Conservation (phyloP, 2,888 invertebrate genomes). For the Bombyx huttoni region DNA sequence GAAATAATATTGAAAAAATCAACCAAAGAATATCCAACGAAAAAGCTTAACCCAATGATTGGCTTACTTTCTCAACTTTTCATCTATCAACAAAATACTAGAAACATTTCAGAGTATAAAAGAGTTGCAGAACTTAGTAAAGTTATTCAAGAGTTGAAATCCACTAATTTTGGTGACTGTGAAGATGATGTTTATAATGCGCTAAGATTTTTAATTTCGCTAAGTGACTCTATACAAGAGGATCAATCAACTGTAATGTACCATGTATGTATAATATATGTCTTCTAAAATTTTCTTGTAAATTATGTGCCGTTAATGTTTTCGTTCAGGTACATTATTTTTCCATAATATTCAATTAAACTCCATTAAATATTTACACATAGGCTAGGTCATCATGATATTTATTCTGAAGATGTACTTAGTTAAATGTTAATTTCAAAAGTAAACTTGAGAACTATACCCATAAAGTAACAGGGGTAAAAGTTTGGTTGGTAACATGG, state of each 20-base stretch:
- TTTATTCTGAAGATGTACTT: too few relatives aligned
- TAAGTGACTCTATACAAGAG: slow-evolving; percentile 37
- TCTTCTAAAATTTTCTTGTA: too few relatives aligned
- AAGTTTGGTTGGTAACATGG: too few relatives aligned
- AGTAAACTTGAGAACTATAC: too few relatives aligned
- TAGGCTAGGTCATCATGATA: too few relatives aligned
- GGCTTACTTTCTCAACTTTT: slow-evolving; percentile 50
- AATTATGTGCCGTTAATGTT: too few relatives aligned
- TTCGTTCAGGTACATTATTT: too few relatives aligned
- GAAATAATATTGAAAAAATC: slow-evolving; percentile 57
- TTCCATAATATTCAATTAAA: too few relatives aligned
- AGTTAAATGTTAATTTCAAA: too few relatives aligned
- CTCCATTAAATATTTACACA: too few relatives aligned
- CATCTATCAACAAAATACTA: slow-evolving; percentile 36
- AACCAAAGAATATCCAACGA: slow-evolving; percentile 21
- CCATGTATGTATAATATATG: slow-evolving; percentile 27
- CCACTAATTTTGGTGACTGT: slow-evolving; percentile 32
- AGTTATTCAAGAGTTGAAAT: slow-evolving; percentile 31
- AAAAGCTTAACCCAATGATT: slow-evolving; percentile 36
- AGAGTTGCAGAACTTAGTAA: slow-evolving; percentile 41
- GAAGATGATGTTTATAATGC: slow-evolving; percentile 34
- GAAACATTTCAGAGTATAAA: slow-evolving; percentile 49
- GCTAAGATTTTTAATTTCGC: slow-evolving; percentile 35
- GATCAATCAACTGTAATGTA: slow-evolving; percentile 43
- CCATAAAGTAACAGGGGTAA: too few relatives aligned